Conservation (phyloP, 1,140 invertebrate species). For the Ceratoteleas bidentatus region DNA sequence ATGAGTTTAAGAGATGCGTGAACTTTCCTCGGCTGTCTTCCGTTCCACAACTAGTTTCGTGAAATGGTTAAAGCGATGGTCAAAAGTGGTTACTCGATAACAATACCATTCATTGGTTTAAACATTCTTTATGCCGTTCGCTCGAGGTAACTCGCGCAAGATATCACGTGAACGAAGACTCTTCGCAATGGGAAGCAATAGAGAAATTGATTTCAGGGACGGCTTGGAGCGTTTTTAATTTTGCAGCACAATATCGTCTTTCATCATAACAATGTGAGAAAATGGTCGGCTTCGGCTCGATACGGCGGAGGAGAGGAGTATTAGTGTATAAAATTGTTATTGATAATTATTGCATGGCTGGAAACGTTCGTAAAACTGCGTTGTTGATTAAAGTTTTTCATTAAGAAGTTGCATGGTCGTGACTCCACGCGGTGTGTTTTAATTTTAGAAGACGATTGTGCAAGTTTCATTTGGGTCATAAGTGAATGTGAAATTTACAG, state of each 20-base stretch:
- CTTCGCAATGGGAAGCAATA: slow-evolving; percentile 8
- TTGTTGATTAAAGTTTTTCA: slow-evolving; percentile 5
- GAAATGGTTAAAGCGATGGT: slow-evolving; percentile 11
- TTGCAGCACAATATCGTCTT: background rate
- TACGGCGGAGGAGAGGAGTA: background rate
- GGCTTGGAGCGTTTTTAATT: slow-evolving; percentile 23
- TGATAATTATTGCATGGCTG: background rate
- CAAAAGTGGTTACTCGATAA: slow-evolving; percentile 48
- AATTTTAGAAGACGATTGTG: slow-evolving; percentile 10
- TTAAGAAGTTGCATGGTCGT: background rate
- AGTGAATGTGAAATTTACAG: background rate
- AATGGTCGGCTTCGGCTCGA: slow-evolving; percentile 5
- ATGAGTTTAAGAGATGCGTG: slow-evolving; percentile 8
- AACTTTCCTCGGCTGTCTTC: slow-evolving; percentile 16
- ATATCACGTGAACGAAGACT: slow-evolving; percentile 3
- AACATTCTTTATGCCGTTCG: slow-evolving; percentile 39
- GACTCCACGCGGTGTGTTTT: slow-evolving; percentile 1
- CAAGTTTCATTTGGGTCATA: background rate
- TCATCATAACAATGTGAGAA: slow-evolving; percentile 7
- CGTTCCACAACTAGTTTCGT: slow-evolving; percentile 21
- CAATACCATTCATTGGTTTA: slow-evolving; percentile 34
- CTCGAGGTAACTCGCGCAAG: slow-evolving; percentile 25
- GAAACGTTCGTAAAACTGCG: background rate
- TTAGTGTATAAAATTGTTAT: slow-evolving; percentile 1
- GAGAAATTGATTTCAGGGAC: slow-evolving; percentile 9